phyloP scores from a whole-genome alignment of 2,797 vertebrate genomes.

The Mallotus villosus region DNA sequence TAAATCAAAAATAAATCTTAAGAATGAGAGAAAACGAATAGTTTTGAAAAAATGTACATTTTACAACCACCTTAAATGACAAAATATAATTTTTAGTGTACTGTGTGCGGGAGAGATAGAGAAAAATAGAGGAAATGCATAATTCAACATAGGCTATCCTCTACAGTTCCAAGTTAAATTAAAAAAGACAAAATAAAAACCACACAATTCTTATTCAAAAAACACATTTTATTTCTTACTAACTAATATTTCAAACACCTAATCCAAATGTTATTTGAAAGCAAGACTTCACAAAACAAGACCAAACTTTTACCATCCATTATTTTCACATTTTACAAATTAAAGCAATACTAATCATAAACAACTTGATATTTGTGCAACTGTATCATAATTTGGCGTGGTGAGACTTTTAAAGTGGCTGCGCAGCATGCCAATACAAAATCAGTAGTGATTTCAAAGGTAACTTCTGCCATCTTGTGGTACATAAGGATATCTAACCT shows the following conservation, averaged over 20 bases:
- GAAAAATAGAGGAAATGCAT: neutral
- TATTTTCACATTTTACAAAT: constrained; percentile 43
- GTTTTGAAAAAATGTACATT: too few species aligned
- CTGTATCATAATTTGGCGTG: constrained; percentile 24
- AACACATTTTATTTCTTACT: constrained; percentile 66
- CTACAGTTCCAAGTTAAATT: neutral
- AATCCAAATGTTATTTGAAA: constrained; percentile 69
- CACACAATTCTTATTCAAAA: constrained; percentile 47
- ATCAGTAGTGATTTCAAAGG: constrained; percentile 26
- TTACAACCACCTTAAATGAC: too few species aligned
- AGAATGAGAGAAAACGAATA: too few species aligned
- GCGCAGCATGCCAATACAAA: constrained; percentile 22
- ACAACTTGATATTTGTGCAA: constrained; percentile 43
- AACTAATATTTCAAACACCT: constrained; percentile 64
- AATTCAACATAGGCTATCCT: neutral
- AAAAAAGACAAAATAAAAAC: neutral
- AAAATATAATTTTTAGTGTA: too few species aligned
- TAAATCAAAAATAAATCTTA: too few species aligned
- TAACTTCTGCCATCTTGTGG: constrained; percentile 46
- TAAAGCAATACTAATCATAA: constrained; percentile 52
- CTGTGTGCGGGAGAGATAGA: neutral
- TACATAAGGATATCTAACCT: constrained; percentile 33
- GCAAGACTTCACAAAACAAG: constrained; percentile 70
- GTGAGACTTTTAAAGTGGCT: constrained; percentile 11
- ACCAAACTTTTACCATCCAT: constrained; percentile 63